A percentile compares a stretch with the other conserved stretches of the same genome.
Conservation (phyloP, 2,888 invertebrate species). For the Nowickia ferox region DNA sequence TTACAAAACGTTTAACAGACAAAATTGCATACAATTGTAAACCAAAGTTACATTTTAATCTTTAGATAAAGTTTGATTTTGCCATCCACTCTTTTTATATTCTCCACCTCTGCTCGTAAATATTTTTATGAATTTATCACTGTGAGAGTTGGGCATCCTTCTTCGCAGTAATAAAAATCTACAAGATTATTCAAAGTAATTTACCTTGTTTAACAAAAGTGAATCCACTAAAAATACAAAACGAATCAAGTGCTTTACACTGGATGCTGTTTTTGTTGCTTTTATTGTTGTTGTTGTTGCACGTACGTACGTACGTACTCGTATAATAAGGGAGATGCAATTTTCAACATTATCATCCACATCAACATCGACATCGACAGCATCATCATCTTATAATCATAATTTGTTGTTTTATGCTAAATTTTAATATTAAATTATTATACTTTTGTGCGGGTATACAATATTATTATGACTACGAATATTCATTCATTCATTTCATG, state of each 20-base stretch:
- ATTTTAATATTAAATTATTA: constrained; percentile 60
- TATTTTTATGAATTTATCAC: no score
- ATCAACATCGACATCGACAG: constrained; percentile 21
- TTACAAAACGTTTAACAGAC: no score
- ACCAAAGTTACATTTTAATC: background rate
- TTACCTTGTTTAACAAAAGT: constrained; percentile 54
- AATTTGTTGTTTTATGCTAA: constrained; percentile 50
- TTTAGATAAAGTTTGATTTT: background rate
- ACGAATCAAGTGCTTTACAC: constrained; percentile 64
- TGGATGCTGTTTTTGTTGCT: constrained; percentile 3
- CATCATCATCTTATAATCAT: constrained; percentile 33
- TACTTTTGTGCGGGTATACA: constrained; percentile 27
- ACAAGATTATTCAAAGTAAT: constrained; percentile 52
- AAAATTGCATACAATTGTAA: no score
- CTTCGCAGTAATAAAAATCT: constrained; percentile 8
- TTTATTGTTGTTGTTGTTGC: constrained; percentile 28
- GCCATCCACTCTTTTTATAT: no score
- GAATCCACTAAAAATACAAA: constrained; percentile 59
- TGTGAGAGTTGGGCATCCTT: background rate
- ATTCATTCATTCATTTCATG: constrained; percentile 46
- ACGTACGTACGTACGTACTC: constrained; percentile 6
- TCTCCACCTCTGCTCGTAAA: no score
- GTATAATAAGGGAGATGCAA: constrained; percentile 51
- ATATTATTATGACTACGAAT: constrained; percentile 50
- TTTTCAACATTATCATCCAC: constrained; percentile 35